Conservation (phyloP, 1,140 invertebrate genomes). For the Penaeus indicus region DNA sequence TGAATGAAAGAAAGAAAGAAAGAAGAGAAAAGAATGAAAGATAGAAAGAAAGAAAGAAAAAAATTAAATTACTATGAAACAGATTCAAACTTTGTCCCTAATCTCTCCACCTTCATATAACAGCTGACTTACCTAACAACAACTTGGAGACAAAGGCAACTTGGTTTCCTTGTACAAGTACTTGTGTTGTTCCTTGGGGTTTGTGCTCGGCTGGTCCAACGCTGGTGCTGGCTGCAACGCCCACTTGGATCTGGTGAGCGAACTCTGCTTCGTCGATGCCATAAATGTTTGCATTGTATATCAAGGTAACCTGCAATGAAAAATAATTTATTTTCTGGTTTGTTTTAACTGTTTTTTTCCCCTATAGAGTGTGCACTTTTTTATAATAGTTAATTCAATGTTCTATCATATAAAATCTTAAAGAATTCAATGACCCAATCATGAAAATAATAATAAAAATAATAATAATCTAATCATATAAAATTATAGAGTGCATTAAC, state of each 20-base stretch:
- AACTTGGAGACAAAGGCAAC: slow-evolving; percentile 82
- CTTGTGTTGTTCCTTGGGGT: slow-evolving; percentile 74
- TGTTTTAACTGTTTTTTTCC: no score
- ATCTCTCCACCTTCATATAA: neutral
- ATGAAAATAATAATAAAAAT: no score
- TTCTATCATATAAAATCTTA: no score
- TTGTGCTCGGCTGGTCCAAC: slow-evolving; percentile 80
- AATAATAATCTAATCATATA: no score
- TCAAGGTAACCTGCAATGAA: slow-evolving; percentile 81
- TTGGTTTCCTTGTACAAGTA: slow-evolving; percentile 93
- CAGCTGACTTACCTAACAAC: slow-evolving; percentile 74
- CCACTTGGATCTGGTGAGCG: slow-evolving; percentile 85
- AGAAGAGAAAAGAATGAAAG: no score
- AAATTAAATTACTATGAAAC: neutral
- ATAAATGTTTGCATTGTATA: slow-evolving; percentile 88
- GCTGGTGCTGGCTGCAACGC: slow-evolving; percentile 87
- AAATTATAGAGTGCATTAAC: no score
- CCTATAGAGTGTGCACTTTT: no score
- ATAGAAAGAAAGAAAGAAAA: neutral
- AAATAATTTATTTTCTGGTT: no score
- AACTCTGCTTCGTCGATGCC: slow-evolving; percentile 85
- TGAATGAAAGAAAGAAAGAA: no score
- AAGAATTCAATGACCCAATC: no score
- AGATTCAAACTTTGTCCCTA: slow-evolving; percentile 2
- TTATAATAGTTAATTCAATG: no score